phyloP scores from a whole-genome alignment of 2,888 invertebrate species.

The Brachylomia viminalis region DNA sequence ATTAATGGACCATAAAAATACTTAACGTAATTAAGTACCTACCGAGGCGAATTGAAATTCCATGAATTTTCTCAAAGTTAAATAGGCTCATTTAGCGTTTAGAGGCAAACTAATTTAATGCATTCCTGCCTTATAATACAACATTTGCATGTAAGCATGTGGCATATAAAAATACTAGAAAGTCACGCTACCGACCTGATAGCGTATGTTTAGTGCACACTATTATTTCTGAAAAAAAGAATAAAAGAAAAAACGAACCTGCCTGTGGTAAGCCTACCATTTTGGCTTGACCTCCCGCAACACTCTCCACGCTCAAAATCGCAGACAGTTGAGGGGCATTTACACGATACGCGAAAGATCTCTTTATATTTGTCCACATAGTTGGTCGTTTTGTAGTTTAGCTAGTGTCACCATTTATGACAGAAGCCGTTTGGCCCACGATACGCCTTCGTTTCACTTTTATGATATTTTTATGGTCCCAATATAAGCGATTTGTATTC shows the following conservation, averaged over 20 bases:
- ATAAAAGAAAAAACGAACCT: constrained; percentile 28
- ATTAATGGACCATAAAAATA: constrained; percentile 56
- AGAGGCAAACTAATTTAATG: constrained; percentile 56
- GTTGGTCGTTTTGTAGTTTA: constrained; percentile 62
- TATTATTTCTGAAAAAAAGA: constrained; percentile 47
- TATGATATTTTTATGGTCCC: constrained; percentile 66
- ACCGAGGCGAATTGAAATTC: constrained; percentile 50
- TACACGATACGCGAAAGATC: constrained; percentile 7
- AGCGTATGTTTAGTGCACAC: constrained; percentile 69
- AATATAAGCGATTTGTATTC: constrained; percentile 63
- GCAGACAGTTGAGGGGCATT: constrained; percentile 1
- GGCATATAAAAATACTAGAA: constrained; percentile 55
- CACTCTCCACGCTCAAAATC: neutral
- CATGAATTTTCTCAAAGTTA: constrained; percentile 50
- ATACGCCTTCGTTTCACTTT: constrained; percentile 56
- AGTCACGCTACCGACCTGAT: constrained; percentile 66
- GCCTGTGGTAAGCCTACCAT: constrained; percentile 30
- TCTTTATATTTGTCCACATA: constrained; percentile 31
- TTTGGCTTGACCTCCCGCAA: constrained; percentile 13
- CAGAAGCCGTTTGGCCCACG: constrained; percentile 70
- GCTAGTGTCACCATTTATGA: constrained; percentile 71
- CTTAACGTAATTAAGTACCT: constrained; percentile 45
- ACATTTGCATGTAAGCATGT: constrained; percentile 64
- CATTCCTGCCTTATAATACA: constrained; percentile 55
- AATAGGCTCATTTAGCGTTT: constrained; percentile 46